Conservation (phyloP, 2,888 invertebrate species). For the Polyploca ridens region DNA sequence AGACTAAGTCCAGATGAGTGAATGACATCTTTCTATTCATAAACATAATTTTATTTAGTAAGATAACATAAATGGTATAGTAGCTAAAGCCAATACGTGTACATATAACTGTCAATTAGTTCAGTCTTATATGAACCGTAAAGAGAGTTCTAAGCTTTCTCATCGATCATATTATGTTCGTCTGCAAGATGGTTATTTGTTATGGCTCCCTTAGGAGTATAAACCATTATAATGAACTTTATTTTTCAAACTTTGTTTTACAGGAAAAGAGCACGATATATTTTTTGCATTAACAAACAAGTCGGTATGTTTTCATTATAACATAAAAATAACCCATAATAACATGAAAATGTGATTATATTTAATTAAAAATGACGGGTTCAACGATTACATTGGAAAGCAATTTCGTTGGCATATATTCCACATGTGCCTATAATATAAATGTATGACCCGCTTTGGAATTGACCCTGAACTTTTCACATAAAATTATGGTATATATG, state of each 20-base stretch:
- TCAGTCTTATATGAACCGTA: no score
- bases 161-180: neutral
- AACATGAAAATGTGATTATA: neutral
- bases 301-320: neutral
- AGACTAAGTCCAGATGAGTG: no score
- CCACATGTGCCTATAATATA: neutral
- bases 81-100: neutral
- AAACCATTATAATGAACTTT: neutral
- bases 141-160: neutral
- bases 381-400: neutral
- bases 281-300: neutral
- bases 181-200: neutral
- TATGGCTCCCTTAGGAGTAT: neutral
- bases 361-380: neutral
- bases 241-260: neutral
- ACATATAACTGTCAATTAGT: neutral
- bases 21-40: no score
- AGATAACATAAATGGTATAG: neutral
- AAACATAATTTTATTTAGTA: no score
- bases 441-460: neutral
- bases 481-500: neutral
- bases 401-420: slow-evolving; percentile 2
- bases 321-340: neutral
- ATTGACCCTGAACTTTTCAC: slow-evolving; percentile 7
- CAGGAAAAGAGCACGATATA: neutral